A percentile compares a stretch with the other conserved stretches of the same genome.
Evolutionary conservation across 92 coral and sea anemone species (phyloP).

Genomic region (Epizoanthus stellaris): DNA sequence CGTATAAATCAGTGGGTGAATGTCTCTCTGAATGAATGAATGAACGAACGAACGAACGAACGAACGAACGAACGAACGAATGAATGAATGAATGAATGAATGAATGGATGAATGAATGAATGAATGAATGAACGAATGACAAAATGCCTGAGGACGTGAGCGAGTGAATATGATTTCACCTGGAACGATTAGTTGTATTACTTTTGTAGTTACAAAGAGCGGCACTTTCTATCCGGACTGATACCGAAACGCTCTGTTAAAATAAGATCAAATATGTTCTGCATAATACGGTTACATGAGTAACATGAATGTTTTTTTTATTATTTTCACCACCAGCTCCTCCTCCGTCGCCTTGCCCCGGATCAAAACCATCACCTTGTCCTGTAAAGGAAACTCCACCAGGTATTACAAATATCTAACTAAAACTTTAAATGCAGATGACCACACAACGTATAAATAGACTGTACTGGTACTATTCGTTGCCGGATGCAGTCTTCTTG

Average conservation of each 20-base stretch:
- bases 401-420: background rate
- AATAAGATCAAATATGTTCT: background rate
- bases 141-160: too few species aligned
- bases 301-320: background rate
- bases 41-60: too few species aligned
- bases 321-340: background rate
- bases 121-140: too few species aligned
- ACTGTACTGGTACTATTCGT: background rate
- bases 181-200: too few species aligned
- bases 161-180: too few species aligned
- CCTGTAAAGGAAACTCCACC: background rate
- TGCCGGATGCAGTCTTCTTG: background rate
- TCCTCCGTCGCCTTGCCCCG: background rate
- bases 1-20: background rate
- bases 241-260: too few species aligned
- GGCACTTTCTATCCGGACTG: too few species aligned
- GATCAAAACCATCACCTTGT: slow-evolving; percentile 22
- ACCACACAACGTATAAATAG: too few species aligned
- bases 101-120: too few species aligned
- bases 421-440: background rate
- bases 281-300: background rate
- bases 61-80: too few species aligned
- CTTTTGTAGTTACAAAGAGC: too few species aligned
- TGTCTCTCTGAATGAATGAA: background rate
- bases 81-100: too few species aligned